Percentiles rank a stretch among this genome's conserved stretches.
phyloP scores from a whole-genome alignment of 2,888 invertebrate genomes.

The Gastracanthus pulcherrimus region DNA sequence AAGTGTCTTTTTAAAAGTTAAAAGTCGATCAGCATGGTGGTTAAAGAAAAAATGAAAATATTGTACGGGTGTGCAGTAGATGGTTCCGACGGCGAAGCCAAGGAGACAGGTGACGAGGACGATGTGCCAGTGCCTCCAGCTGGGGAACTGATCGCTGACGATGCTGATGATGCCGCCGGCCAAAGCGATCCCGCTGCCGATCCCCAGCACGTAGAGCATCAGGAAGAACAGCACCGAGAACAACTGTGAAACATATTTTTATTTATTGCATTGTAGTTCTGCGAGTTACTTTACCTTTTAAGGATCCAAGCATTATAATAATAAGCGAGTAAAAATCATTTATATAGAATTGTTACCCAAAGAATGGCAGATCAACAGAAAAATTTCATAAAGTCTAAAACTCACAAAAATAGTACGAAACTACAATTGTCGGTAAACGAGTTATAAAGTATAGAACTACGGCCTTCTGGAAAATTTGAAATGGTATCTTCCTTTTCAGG shows the following conservation, averaged over 20 bases:
- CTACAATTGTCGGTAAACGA: too few species aligned
- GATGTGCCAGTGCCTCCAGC: constrained; percentile 73
- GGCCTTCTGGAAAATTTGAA: too few species aligned
- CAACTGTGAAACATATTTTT: constrained; percentile 70
- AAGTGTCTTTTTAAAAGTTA: constrained; percentile 13
- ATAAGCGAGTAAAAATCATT: too few species aligned
- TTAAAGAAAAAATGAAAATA: not conserved
- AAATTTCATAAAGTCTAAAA: too few species aligned
- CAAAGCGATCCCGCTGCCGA: constrained; percentile 78
- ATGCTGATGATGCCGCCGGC: constrained; percentile 77
- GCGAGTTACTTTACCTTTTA: too few species aligned
- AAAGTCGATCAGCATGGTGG: not conserved
- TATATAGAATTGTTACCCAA: too few species aligned
- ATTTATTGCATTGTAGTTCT: too few species aligned
- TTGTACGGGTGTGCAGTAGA: constrained; percentile 78
- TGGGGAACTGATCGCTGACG: constrained; percentile 77
- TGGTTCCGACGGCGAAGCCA: constrained; percentile 75
- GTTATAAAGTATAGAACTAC: too few species aligned
- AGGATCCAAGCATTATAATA: too few species aligned
- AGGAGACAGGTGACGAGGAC: constrained; percentile 72
- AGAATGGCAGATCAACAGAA: too few species aligned
- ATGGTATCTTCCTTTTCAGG: too few species aligned
- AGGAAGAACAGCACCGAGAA: constrained; percentile 79
- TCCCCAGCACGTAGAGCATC: constrained; percentile 79
- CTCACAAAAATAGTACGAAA: too few species aligned